Percentiles rank a stretch among this genome's conserved stretches.
Conservation (phyloP, 2,888 invertebrate genomes). For the Macropis europaea region DNA sequence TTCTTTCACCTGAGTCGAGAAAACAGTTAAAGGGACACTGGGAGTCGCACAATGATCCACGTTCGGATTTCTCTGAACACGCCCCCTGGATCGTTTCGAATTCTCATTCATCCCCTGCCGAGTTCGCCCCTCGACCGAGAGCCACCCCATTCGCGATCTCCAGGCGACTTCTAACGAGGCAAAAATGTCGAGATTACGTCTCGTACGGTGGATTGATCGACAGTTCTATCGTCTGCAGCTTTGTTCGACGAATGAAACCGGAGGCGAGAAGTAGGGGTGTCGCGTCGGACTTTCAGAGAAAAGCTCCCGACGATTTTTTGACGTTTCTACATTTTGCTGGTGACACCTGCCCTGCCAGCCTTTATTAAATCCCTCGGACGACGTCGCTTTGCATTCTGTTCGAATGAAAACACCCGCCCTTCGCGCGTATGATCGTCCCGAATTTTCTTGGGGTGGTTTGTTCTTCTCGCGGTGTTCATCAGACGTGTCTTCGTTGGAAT, state of each 20-base stretch:
- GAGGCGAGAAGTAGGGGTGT: background rate
- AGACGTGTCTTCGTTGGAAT: no score
- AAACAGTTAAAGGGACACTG: conserved; percentile 33
- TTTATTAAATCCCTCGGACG: conserved; percentile 36
- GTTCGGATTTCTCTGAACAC: conserved; percentile 24
- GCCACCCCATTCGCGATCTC: conserved; percentile 1
- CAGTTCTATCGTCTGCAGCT: conserved; percentile 44
- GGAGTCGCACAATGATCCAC: conserved; percentile 38
- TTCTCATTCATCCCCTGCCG: conserved; percentile 28
- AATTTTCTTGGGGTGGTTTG: no score
- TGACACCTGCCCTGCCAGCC: conserved; percentile 44
- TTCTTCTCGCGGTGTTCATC: no score
- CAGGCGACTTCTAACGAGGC: conserved; percentile 49
- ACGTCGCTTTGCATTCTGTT: conserved; percentile 8
- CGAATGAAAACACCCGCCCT: conserved; percentile 1
- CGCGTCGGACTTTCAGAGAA: conserved; percentile 2
- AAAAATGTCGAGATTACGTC: conserved; percentile 56
- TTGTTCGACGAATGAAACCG: conserved; percentile 34
- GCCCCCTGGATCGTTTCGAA: conserved; percentile 27
- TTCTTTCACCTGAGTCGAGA: background rate
- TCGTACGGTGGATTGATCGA: conserved; percentile 43
- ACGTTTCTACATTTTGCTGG: conserved; percentile 34
- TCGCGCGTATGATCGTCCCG: no score
- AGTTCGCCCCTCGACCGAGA: background rate
- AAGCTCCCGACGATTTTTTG: conserved; percentile 23